Conservation (phyloP, 1,140 invertebrate genomes). For the Lepidurus couesii region DNA sequence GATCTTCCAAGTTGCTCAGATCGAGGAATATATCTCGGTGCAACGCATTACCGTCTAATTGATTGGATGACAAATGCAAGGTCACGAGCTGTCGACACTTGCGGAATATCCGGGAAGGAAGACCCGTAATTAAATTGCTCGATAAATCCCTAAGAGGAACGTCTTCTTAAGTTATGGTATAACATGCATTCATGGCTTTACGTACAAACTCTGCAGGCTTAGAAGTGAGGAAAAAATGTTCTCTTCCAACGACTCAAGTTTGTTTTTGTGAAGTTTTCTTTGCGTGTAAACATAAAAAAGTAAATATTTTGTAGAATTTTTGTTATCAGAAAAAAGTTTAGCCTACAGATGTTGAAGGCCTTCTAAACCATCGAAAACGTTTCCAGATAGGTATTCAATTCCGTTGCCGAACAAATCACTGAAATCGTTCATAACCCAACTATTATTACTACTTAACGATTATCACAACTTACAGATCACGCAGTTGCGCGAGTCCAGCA, state of each 20-base stretch:
- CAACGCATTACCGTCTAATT: slow-evolving; percentile 42
- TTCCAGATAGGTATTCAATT: slow-evolving; percentile 66
- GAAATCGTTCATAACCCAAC: background rate
- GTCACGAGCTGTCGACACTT: slow-evolving; percentile 44
- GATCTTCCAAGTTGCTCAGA: slow-evolving; percentile 48
- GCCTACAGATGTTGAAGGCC: slow-evolving; percentile 64
- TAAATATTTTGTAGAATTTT: background rate
- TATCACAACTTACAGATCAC: slow-evolving; percentile 52
- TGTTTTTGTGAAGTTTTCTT: slow-evolving; percentile 40
- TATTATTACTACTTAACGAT: background rate
- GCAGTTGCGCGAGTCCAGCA: slow-evolving; percentile 57
- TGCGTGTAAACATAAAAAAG: background rate
- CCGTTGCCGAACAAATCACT: slow-evolving; percentile 71
- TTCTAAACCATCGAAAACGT: slow-evolving; percentile 64
- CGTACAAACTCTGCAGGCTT: slow-evolving; percentile 41
- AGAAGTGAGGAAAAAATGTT: slow-evolving; percentile 39
- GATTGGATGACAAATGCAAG: slow-evolving; percentile 50
- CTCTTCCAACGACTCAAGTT: slow-evolving; percentile 36
- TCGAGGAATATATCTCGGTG: slow-evolving; percentile 45
- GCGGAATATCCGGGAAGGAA: slow-evolving; percentile 50
- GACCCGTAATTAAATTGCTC: slow-evolving; percentile 57
- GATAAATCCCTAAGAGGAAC: slow-evolving; percentile 57
- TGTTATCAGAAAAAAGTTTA: slow-evolving; percentile 32
- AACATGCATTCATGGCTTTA: slow-evolving; percentile 21
- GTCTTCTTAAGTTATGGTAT: slow-evolving; percentile 23